Conservation (phyloP, 2,797 vertebrate species). For the Sebastolobus altivelis region DNA sequence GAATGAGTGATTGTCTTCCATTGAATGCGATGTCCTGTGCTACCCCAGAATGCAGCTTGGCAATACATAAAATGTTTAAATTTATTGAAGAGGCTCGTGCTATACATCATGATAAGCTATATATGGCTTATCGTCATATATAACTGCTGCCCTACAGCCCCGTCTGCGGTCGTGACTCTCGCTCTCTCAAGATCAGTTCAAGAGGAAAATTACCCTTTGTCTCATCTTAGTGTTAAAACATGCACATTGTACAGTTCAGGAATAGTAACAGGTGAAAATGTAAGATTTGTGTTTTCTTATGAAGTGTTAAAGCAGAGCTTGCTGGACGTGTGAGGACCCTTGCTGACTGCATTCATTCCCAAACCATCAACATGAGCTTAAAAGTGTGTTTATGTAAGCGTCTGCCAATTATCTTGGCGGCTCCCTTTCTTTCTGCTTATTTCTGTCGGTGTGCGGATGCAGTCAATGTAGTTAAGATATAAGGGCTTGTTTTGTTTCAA, state of each 20-base stretch:
- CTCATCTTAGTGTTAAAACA: conserved; percentile 26
- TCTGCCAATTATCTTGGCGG: conserved; percentile 38
- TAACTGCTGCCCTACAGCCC: conserved; percentile 9
- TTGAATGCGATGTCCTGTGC: conserved; percentile 24
- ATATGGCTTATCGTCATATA: conserved; percentile 45
- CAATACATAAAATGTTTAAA: conserved; percentile 48
- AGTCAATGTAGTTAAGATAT: conserved; percentile 37
- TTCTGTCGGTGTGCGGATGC: conserved; percentile 26
- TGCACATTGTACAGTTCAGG: neutral
- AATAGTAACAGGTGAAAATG: conserved; percentile 19
- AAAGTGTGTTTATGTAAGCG: conserved; percentile 38
- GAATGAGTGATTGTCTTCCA: conserved; percentile 53
- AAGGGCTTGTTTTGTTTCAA: conserved; percentile 44
- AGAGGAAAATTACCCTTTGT: conserved; percentile 14
- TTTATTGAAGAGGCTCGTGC: conserved; percentile 30
- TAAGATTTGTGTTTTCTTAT: conserved; percentile 2
- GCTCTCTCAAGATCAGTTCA: conserved; percentile 1
- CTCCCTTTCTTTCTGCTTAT: conserved; percentile 18
- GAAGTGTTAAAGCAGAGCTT: conserved; percentile 4
- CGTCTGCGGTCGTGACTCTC: neutral
- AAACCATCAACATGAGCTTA: conserved; percentile 23
- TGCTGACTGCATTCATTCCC: conserved; percentile 23
- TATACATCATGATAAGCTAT: conserved; percentile 43
- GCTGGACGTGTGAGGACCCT: conserved; percentile 22
- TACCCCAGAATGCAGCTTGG: conserved; percentile 19